Evolutionary conservation across 2,797 vertebrate genomes (phyloP), one percentile per base, ranked within the genome.

Genomic region (Knipowitschia caucasica): DNA sequence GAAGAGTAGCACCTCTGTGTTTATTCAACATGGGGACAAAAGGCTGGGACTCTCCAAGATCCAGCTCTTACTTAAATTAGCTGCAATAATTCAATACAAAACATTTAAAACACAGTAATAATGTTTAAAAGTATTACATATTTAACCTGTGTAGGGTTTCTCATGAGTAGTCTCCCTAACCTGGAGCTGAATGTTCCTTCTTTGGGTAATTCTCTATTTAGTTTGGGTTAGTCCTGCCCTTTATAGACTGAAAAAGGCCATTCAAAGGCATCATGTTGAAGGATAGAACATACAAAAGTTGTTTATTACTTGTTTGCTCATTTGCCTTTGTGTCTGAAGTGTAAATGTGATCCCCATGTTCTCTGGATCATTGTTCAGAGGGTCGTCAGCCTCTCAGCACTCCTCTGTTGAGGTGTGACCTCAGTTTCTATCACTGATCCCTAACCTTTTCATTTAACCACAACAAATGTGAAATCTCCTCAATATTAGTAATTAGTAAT

Each of bases 1-100:
- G 76, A 81, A 62, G 62, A 42, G 45, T 80, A 83, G 73, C 85
- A 81, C 84, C 84, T 87, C 82, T 75, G 80, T 88, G 89, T 91
- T 89, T 89, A 89, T 88, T 91, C 86, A 86, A 65, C 77, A n/a
- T 51, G 78, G 64, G 49, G 59, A 59, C 91, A 92, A 91, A 91
- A 90, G 91, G 89, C 55, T 59, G 66, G 46, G 56, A 44, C 5
- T 42, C 47, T 54, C 64, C 63, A 62, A 68, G 52, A 10, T 68
- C 52, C 69, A 26, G 30, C 51, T 45, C 26, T 56, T 10, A 18
- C 24, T 17, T 26, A 12, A 54, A 53, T 26, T 54, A 49, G 64
- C 51, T 42, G 24, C 21, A 59, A 15, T 36, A 15, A 47, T 11
- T 40, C 0, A 4, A 25, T 33, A 7, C 20, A 44, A 5, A 18